Evolutionary conservation across 2,113 vertebrate genomes (phyloP).

Genomic region (Diadophis punctatus): DNA sequence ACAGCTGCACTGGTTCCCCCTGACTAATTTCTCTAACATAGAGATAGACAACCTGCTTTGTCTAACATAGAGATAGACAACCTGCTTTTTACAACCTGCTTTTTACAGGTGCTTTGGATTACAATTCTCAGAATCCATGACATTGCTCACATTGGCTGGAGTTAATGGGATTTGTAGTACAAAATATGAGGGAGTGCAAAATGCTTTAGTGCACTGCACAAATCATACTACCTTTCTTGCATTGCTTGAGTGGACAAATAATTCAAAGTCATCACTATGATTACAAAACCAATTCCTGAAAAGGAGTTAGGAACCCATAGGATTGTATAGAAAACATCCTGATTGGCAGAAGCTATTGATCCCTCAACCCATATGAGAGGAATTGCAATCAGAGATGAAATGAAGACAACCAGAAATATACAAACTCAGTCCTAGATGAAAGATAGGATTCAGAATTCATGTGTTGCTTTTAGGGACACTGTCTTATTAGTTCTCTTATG

Average conservation of each 20-base stretch:
- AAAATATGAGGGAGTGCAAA: neutral
- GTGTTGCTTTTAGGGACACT: too few relatives aligned
- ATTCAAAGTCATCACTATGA: neutral
- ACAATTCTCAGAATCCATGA: neutral
- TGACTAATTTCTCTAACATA: neutral
- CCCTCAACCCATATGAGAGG: too few relatives aligned
- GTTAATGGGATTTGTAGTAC: neutral
- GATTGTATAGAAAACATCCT: neutral
- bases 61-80: neutral
- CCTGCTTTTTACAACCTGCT: neutral
- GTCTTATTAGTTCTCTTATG: fast-evolving
- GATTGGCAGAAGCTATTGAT: neutral
- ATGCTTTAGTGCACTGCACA: neutral
- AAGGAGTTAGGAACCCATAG: neutral
- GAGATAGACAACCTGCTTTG: neutral
- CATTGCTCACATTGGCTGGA: neutral
- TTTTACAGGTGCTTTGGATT: neutral
- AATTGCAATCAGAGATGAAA: too few relatives aligned
- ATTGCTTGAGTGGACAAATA: neutral
- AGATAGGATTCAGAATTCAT: too few relatives aligned
- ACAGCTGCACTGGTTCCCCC: neutral
- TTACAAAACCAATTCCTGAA: neutral
- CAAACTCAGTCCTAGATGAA: too few relatives aligned
- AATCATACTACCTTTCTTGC: neutral
- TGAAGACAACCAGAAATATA: too few relatives aligned